Evolutionary conservation across 2,888 invertebrate genomes (phyloP), one percentile per base, ranked within the genome.

Genomic region (Aphidoletes aphidimyza): DNA sequence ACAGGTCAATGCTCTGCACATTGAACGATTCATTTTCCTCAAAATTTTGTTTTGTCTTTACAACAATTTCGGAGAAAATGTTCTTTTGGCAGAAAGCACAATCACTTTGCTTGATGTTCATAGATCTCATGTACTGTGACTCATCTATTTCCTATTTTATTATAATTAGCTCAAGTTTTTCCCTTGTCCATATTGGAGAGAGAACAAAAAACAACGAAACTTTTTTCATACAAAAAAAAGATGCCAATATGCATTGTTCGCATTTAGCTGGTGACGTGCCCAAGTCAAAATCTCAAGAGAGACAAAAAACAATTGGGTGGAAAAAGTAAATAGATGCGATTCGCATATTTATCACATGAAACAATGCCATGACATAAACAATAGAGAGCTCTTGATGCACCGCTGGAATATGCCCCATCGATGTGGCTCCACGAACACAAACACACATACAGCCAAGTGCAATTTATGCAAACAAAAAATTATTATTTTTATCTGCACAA

Each of bases 291-390:
- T 69, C 17, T 26, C 11, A 30, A n/a, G 1, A 30, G 2, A 47
- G 17, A 17, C 17, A 17, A 19, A 47, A 14, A 69, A 34, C 14
- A 30, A 11, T 26, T 14, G 14, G 34, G 69, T 22, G 54, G 11
- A 26, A 69, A 69, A 30, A 69, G 26, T 69, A 17, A 69, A 69
- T 69, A 34, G 30, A 69, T 30, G 30, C 30, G 30, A 69, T 69
- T 69, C 69, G 69, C 69, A 69, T 69, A 69, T 69, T 69, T 69
- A 69, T 69, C 69, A 69, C 26, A 69, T 69, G 69, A 30, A 69
- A 69, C 69, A 69, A 69, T 30, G 69, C 30, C 26, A 14, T 2
- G 69, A 26, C n/a, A 54, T 54, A 11, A 54, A 69, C 69, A 69
- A 69, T 69, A 30, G 54, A 54, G 5, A 54, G 22, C 54, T 5